A percentile compares a stretch with the other conserved stretches of the same genome.
phyloP scores from a whole-genome alignment of 2,113 vertebrate species.

The Chloroceryle aenea region DNA sequence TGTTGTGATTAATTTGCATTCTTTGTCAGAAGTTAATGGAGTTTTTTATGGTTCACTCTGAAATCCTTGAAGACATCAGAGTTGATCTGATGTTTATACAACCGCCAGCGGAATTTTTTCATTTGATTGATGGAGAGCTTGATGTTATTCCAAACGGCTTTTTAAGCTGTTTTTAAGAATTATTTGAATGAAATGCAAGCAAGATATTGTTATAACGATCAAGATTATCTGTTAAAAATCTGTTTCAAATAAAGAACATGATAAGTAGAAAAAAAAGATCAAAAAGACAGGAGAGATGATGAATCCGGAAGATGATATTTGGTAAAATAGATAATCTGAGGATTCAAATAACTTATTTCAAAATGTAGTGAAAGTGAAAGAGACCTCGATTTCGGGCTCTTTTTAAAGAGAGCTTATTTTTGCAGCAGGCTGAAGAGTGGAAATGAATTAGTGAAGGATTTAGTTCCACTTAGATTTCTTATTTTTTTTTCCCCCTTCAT shows the following conservation, averaged over 20 bases:
- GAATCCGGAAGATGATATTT: constrained; percentile 32
- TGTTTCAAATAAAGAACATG: constrained; percentile 83
- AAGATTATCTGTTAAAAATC: constrained; percentile 88
- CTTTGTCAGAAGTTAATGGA: constrained; percentile 99
- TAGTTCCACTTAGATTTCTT: neutral
- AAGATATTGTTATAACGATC: constrained; percentile 82
- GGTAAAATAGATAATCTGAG: constrained; percentile 47
- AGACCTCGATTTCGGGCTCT: neutral
- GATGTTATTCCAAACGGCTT: constrained; percentile 88
- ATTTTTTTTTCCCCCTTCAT: neutral
- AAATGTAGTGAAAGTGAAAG: neutral
- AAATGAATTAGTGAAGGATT: neutral
- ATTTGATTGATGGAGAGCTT: constrained; percentile 91
- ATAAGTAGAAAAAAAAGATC: constrained; percentile 74
- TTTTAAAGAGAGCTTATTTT: neutral
- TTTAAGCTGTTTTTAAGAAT: constrained; percentile 91
- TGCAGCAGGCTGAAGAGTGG: neutral
- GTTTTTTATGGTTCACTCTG: constrained; percentile 96
- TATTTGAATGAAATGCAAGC: constrained; percentile 89
- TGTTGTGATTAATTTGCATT: constrained; percentile 99
- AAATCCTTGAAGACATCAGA: constrained; percentile 97
- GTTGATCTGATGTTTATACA: constrained; percentile 99
- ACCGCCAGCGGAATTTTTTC: constrained; percentile 96
- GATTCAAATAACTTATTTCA: constrained; percentile 13
- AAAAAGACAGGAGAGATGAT: constrained; percentile 65